Conservation (phyloP, 2,113 vertebrate genomes). For the Lanius collurio region DNA sequence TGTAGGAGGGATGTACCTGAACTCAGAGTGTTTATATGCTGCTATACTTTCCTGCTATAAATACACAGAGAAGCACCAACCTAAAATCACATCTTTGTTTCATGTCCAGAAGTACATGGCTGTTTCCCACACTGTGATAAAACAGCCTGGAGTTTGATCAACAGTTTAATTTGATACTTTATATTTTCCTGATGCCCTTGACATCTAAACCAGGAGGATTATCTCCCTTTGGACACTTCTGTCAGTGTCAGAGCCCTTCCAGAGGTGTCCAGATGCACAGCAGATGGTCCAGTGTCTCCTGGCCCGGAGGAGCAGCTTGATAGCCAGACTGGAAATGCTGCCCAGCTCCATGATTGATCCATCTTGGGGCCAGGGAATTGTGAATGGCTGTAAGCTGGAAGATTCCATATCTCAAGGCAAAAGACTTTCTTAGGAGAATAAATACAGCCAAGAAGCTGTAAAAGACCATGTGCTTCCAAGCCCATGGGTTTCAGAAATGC, state of each 20-base stretch:
- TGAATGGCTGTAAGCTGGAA: background rate
- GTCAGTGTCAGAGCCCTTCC: rapidly evolving
- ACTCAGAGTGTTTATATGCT: background rate
- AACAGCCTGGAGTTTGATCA: background rate
- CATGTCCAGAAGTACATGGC: background rate
- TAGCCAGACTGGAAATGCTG: background rate
- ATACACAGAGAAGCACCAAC: background rate
- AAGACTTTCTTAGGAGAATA: background rate
- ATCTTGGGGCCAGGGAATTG: background rate
- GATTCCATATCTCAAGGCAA: background rate
- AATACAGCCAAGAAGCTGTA: background rate
- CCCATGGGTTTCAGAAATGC: background rate
- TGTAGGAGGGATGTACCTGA: background rate
- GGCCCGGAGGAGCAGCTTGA: background rate
- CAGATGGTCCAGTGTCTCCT: background rate
- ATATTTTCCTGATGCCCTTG: background rate
- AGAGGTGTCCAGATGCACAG: background rate
- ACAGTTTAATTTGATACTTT: background rate
- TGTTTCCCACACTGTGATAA: background rate
- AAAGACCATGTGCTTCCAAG: background rate
- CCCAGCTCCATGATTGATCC: background rate
- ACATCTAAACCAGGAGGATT: background rate
- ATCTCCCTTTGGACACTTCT: background rate
- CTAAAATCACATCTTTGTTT: background rate
- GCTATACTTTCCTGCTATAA: background rate